A percentile compares a stretch with the other conserved stretches of the same genome.
phyloP scores from a whole-genome alignment of 2,113 vertebrate species.

The Ancistrus triradiatus region DNA sequence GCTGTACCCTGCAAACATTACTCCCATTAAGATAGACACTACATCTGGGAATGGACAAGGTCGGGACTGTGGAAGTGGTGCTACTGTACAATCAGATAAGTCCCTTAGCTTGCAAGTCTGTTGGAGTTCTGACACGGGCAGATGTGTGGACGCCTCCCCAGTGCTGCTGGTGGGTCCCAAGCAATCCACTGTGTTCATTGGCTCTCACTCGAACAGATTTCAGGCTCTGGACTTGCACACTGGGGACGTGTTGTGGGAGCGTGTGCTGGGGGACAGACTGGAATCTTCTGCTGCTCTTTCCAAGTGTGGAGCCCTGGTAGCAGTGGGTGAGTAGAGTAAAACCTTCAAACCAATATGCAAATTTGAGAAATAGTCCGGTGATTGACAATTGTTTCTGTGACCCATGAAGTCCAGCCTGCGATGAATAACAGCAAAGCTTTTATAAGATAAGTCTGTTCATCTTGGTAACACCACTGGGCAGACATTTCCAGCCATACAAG shows the following conservation, averaged over 20 bases:
- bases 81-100: background rate
- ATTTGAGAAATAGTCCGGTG: too few species aligned
- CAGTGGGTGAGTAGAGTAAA: conserved; percentile 72
- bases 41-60: background rate
- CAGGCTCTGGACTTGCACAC: conserved; percentile 78
- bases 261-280: conserved; percentile 80
- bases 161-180: conserved; percentile 64
- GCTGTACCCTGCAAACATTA: too few species aligned
- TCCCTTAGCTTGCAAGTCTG: conserved; percentile 59
- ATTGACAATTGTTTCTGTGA: too few species aligned
- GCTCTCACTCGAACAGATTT: conserved; percentile 87
- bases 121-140: conserved; percentile 85
- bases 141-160: conserved; percentile 92
- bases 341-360: too few species aligned
- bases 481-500: too few species aligned
- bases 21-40: background rate
- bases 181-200: conserved; percentile 71
- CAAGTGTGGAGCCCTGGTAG: conserved; percentile 79
- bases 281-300: conserved; percentile 87
- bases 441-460: too few species aligned
- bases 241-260: conserved; percentile 83
- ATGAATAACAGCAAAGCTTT: too few species aligned
- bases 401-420: too few species aligned
- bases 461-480: too few species aligned
- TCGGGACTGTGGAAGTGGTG: too few species aligned